phyloP scores from a whole-genome alignment of 1,140 invertebrate species.

The Pentalonia nigronervosa region DNA sequence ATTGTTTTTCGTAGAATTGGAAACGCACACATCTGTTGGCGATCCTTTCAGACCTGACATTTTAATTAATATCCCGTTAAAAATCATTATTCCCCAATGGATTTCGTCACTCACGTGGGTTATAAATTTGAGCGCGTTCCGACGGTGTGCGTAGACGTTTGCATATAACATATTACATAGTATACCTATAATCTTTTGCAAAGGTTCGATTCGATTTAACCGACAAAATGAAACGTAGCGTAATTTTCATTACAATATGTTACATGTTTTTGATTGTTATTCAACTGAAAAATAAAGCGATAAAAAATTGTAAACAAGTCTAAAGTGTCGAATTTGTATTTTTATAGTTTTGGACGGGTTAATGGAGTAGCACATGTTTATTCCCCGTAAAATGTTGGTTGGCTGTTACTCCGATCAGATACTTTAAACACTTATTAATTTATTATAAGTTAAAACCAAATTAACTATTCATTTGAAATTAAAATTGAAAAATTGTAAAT shows the following conservation, averaged over 20 bases:
- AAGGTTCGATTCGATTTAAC: neutral
- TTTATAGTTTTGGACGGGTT: neutral
- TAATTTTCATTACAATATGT: neutral
- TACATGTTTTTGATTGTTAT: neutral
- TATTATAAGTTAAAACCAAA: neutral
- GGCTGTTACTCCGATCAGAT: neutral
- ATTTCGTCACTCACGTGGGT: neutral
- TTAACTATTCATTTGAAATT: no score
- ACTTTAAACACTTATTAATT: neutral
- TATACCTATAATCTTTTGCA: neutral
- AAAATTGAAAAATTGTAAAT: no score
- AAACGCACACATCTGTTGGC: neutral
- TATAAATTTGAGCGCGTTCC: neutral
- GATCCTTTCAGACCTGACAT: neutral
- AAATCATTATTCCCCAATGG: neutral
- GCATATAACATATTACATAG: neutral
- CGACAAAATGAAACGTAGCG: neutral
- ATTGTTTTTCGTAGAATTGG: neutral
- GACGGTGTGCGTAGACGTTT: neutral
- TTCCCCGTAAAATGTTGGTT: neutral
- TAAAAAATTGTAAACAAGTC: neutral
- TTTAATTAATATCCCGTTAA: slow-evolving; percentile 7
- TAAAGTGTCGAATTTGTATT: neutral
- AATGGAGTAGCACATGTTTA: no score
- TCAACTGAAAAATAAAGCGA: neutral